Conservation (phyloP, 2,113 vertebrate species). For the Notechis scutatus region DNA sequence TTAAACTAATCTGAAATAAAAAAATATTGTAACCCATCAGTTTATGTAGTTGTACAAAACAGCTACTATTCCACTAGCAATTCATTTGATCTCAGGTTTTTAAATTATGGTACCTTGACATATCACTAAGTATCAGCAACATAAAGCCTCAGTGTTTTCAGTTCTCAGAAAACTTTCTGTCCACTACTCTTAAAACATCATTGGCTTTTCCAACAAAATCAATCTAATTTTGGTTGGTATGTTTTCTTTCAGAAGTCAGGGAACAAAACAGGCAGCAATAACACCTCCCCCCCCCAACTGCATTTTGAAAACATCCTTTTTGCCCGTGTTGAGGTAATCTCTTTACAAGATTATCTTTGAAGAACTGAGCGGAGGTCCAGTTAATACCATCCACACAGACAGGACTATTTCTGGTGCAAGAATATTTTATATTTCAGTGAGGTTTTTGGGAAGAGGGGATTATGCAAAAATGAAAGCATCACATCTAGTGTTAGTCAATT, state of each 20-base stretch:
- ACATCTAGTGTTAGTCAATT: neutral
- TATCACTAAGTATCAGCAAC: neutral
- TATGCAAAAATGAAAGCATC: neutral
- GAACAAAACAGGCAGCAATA: neutral
- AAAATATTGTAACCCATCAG: neutral
- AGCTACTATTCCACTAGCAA: neutral
- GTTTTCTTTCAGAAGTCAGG: neutral
- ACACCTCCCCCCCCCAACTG: neutral
- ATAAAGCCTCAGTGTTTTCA: constrained; percentile 24
- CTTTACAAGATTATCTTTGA: neutral
- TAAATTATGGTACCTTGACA: neutral
- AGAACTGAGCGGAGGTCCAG: neutral
- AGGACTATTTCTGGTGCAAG: neutral
- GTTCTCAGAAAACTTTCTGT: constrained; percentile 36
- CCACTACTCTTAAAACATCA: constrained; percentile 43
- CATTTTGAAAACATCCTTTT: neutral
- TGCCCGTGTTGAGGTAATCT: neutral
- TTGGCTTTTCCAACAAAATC: constrained; percentile 4
- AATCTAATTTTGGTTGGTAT: neutral
- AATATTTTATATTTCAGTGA: neutral
- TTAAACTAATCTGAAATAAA: neutral
- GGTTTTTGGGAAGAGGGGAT: neutral
- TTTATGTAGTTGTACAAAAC: neutral
- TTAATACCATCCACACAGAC: neutral
- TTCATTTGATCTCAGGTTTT: neutral